These are phyloP conservation scores for Oncorhynchus masou DNA, from an alignment of 2,113 vertebrate genomes.

Conservation along the genomic window DNA sequence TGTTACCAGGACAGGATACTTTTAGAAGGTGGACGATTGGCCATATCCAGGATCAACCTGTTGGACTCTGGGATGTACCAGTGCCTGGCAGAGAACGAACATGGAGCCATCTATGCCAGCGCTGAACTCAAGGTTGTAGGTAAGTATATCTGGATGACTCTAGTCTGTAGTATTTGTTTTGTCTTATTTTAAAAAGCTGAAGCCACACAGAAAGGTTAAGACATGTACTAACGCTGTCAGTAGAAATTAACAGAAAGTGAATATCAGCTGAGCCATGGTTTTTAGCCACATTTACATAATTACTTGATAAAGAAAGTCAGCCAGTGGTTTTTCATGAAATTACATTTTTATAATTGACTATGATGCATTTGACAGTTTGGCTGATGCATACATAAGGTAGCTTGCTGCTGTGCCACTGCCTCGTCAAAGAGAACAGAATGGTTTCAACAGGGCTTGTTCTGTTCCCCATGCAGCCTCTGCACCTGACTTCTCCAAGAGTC, in stretches of 20 bases:
- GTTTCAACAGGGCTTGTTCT: conserved; percentile 31
- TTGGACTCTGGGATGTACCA: conserved; percentile 90
- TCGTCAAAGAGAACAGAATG: conserved; percentile 25
- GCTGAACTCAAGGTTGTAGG: conserved; percentile 87
- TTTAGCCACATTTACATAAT: conserved; percentile 42
- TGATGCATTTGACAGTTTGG: conserved; percentile 50
- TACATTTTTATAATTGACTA: conserved; percentile 39
- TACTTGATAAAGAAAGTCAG: conserved; percentile 33
- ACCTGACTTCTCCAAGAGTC: conserved; percentile 82
- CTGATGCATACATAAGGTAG: conserved; percentile 19
- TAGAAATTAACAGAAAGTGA: neutral
- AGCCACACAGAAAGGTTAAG: neutral
- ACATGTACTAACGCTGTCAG: neutral
- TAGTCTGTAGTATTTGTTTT: neutral
- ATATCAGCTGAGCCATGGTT: neutral
- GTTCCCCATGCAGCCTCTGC: conserved; percentile 79
- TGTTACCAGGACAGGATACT: conserved; percentile 78
- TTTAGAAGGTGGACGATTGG: conserved; percentile 78
- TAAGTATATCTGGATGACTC: conserved; percentile 64
- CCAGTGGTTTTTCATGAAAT: conserved; percentile 13
- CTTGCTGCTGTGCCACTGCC: conserved; percentile 2
- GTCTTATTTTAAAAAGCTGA: conserved; percentile 13
- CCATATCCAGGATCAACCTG: conserved; percentile 76
- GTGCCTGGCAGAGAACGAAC: conserved; percentile 84
- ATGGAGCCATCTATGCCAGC: conserved; percentile 79